These are phyloP conservation scores for Mixornis gularis DNA, from an alignment of 2,113 vertebrate genomes.

Conservation along the genomic window DNA sequence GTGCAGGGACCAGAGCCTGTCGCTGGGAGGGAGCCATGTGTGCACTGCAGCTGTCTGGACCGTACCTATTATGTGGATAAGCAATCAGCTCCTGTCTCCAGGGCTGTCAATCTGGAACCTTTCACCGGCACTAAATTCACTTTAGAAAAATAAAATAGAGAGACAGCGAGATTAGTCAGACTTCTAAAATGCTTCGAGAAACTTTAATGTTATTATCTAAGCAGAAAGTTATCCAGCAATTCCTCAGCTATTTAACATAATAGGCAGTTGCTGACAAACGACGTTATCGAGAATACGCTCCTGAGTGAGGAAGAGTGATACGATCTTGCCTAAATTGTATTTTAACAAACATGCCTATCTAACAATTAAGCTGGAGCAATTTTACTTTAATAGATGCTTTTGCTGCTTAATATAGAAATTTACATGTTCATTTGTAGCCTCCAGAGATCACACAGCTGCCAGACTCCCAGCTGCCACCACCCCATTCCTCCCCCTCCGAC, in stretches of 20 bases:
- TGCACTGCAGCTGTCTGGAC: background rate
- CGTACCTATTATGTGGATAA: slow-evolving; percentile 33
- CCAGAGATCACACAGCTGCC: slow-evolving; percentile 56
- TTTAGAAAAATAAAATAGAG: slow-evolving; percentile 60
- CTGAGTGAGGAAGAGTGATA: slow-evolving; percentile 47
- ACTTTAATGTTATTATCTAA: slow-evolving; percentile 66
- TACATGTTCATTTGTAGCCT: slow-evolving; percentile 61
- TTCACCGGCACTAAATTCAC: slow-evolving; percentile 56
- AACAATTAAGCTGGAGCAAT: slow-evolving; percentile 60
- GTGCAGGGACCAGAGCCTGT: background rate
- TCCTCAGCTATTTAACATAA: slow-evolving; percentile 64
- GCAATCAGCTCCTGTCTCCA: slow-evolving; percentile 43
- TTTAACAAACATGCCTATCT: slow-evolving; percentile 69
- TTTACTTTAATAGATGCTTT: slow-evolving; percentile 57
- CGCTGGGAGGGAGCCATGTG: background rate
- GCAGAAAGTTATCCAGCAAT: slow-evolving; percentile 58
- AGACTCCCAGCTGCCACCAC: slow-evolving; percentile 35
- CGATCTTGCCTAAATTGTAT: slow-evolving; percentile 48
- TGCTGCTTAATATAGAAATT: slow-evolving; percentile 67
- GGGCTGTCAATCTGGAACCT: slow-evolving; percentile 57
- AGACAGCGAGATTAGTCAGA: slow-evolving; percentile 64
- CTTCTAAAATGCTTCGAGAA: slow-evolving; percentile 59
- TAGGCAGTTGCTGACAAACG: slow-evolving; percentile 63
- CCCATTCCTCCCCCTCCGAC: background rate
- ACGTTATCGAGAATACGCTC: slow-evolving; percentile 19